Conservation (phyloP, 2,888 invertebrate genomes). For the Ceriagrion tenellum region DNA sequence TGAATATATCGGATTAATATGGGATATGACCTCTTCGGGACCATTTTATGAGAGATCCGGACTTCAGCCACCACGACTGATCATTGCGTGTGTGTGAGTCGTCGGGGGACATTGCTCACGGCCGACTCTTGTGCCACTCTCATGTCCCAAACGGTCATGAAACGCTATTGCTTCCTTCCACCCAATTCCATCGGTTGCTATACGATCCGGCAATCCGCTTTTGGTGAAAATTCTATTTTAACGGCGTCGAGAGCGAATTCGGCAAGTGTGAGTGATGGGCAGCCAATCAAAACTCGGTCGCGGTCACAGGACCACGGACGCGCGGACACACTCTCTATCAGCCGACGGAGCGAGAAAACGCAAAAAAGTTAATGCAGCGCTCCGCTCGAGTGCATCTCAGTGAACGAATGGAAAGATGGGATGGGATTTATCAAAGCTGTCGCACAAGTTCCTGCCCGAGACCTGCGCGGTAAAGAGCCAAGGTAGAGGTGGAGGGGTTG, state of each 20-base stretch:
- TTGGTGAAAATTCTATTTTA: neutral
- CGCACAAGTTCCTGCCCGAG: too few relatives aligned
- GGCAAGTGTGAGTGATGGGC: neutral
- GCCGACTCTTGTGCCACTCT: neutral
- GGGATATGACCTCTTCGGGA: too few relatives aligned
- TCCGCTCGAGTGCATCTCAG: neutral
- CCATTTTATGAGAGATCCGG: too few relatives aligned
- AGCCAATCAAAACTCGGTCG: slow-evolving; percentile 11
- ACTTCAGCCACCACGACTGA: too few relatives aligned
- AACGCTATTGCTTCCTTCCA: neutral
- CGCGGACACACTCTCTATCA: neutral
- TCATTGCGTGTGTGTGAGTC: neutral
- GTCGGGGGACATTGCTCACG: neutral
- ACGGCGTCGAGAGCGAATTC: neutral
- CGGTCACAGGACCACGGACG: neutral
- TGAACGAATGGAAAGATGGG: neutral
- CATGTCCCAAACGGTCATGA: neutral
- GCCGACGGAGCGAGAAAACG: neutral
- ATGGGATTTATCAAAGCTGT: neutral
- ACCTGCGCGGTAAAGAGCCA: too few relatives aligned
- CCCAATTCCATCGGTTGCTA: neutral
- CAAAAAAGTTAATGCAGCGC: neutral
- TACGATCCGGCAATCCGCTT: neutral
- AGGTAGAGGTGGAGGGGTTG: too few relatives aligned
- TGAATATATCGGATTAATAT: too few relatives aligned